Evolutionary conservation across 2,113 vertebrate species (phyloP).

Genomic region (Poeciliopsis retropinna): DNA sequence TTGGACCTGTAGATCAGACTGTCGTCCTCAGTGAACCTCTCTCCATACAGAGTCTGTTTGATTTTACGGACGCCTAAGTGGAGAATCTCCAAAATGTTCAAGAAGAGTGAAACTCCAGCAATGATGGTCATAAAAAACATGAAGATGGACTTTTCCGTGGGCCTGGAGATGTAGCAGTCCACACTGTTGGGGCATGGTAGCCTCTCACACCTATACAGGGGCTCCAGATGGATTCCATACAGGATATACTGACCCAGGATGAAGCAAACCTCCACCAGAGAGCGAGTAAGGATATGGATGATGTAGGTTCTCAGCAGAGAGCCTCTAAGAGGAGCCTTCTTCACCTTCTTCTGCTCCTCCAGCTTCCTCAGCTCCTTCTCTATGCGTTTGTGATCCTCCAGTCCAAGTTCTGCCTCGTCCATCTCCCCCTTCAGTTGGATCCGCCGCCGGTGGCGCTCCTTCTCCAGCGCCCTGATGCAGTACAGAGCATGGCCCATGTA

Average conservation of each 20-base stretch:
- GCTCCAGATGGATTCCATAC: constrained; percentile 88
- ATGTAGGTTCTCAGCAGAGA: constrained; percentile 90
- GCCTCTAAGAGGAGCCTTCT: constrained; percentile 91
- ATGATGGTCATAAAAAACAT: constrained; percentile 95
- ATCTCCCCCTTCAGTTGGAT: constrained; percentile 84
- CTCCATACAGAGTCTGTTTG: constrained; percentile 80
- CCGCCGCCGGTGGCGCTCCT: constrained; percentile 86
- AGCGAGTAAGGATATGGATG: constrained; percentile 93
- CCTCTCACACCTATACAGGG: constrained; percentile 89
- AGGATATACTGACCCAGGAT: constrained; percentile 92
- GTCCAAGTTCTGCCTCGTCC: constrained; percentile 80
- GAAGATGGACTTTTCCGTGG: constrained; percentile 95
- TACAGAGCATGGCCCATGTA: constrained; percentile 96
- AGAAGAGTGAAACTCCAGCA: constrained; percentile 87
- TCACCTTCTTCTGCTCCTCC: constrained; percentile 89
- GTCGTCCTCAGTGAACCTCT: constrained; percentile 71
- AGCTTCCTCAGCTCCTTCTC: constrained; percentile 87
- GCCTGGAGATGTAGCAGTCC: constrained; percentile 96
- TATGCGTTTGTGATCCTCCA: constrained; percentile 84
- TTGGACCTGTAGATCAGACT: constrained; percentile 77
- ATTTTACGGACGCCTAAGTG: constrained; percentile 90
- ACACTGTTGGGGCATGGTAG: constrained; percentile 91
- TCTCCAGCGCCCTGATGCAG: constrained; percentile 87
- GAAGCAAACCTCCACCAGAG: constrained; percentile 89
- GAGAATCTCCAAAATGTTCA: constrained; percentile 92